Conservation (phyloP, 2,888 invertebrate species). For the Melipona bicolor region DNA sequence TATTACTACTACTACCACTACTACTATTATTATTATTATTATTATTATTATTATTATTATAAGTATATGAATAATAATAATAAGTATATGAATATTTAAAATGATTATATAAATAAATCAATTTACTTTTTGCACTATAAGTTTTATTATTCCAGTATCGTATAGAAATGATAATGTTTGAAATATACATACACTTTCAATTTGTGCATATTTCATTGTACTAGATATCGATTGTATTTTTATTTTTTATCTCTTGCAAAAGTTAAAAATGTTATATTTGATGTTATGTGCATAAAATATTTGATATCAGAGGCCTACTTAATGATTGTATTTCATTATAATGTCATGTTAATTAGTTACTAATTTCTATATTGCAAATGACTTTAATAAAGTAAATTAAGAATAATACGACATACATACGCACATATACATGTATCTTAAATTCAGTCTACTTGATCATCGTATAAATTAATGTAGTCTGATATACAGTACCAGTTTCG, state of each 20-base stretch:
- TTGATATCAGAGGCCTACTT: constrained; percentile 58
- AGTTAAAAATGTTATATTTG: constrained; percentile 68
- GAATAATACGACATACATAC: constrained; percentile 39
- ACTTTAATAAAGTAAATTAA: constrained; percentile 52
- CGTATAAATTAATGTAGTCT: constrained; percentile 55
- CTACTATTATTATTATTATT: neutral
- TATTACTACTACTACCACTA: too few species aligned
- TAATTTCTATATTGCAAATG: constrained; percentile 61
- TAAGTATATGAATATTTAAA: constrained; percentile 20
- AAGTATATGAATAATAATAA: constrained; percentile 17
- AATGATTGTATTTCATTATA: constrained; percentile 53
- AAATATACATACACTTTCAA: constrained; percentile 71
- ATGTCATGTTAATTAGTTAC: constrained; percentile 37
- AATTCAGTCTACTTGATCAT: constrained; percentile 58
- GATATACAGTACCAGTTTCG: constrained; percentile 51
- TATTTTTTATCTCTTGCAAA: constrained; percentile 62
- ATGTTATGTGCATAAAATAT: constrained; percentile 57
- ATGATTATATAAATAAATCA: constrained; percentile 47
- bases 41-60: neutral
- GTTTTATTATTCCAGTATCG: constrained; percentile 75
- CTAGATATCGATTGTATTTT: constrained; percentile 65
- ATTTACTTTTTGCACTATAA: constrained; percentile 53
- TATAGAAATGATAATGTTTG: constrained; percentile 76
- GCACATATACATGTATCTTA: constrained; percentile 31
- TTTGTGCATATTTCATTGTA: constrained; percentile 70